A percentile compares a stretch with the other conserved stretches of the same genome.
Evolutionary conservation across 2,113 vertebrate genomes (phyloP).

Genomic region (Probosciger aterrimus): DNA sequence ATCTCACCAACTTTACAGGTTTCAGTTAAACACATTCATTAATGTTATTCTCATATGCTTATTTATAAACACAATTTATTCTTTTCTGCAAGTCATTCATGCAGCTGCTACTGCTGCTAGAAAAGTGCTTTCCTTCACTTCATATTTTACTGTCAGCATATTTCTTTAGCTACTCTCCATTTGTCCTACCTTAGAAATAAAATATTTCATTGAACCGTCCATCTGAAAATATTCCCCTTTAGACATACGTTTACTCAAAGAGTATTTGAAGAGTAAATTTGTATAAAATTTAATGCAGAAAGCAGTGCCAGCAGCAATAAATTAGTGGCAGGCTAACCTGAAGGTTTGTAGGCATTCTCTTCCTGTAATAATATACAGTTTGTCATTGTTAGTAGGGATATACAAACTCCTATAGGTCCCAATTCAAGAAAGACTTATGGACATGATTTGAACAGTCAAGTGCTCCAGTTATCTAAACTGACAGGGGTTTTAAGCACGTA

Average conservation of each 20-base stretch:
- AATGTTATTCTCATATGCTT: neutral
- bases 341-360: neutral
- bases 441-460: neutral
- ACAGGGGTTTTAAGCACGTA: neutral
- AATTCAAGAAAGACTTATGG: neutral
- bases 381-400: neutral
- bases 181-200: conserved; percentile 58
- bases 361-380: neutral
- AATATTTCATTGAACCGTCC: conserved; percentile 56
- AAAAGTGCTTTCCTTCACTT: conserved; percentile 15
- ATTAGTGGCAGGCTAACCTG: conserved; percentile 3
- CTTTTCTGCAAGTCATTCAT: conserved; percentile 26
- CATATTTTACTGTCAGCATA: conserved; percentile 58
- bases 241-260: conserved; percentile 59
- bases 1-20: conserved; percentile 3
- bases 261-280: conserved; percentile 67
- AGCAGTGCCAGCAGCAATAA: conserved; percentile 39
- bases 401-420: neutral
- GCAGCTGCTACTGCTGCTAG: neutral
- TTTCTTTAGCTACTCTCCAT: conserved; percentile 66
- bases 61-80: conserved; percentile 61
- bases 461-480: neutral
- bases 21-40: conserved; percentile 61
- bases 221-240: conserved; percentile 59
- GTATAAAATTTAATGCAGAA: conserved; percentile 48